phyloP scores from a whole-genome alignment of 37 sponge, comb jelly and placozoan genomes.

The Chondrilla cf. caribensis region DNA sequence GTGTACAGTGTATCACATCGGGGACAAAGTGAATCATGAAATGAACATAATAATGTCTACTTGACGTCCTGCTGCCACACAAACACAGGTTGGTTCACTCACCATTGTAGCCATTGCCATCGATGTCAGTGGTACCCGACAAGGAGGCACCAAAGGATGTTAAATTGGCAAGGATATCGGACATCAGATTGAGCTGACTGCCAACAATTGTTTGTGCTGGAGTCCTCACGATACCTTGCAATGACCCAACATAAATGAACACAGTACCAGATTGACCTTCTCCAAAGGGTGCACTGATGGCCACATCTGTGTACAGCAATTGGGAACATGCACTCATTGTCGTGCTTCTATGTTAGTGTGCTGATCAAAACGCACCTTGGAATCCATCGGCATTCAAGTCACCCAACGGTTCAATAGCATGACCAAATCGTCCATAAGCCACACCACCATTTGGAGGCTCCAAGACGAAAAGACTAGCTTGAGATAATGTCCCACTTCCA shows the following conservation, averaged over 20 bases:
- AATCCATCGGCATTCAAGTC: slow-evolving; percentile 31
- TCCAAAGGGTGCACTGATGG: slow-evolving; percentile 43
- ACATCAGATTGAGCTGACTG: background rate
- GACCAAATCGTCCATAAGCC: slow-evolving; percentile 28
- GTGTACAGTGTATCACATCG: no score
- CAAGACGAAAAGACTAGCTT: no score
- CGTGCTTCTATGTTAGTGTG: background rate
- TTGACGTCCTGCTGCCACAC: no score
- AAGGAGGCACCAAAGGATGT: slow-evolving; percentile 27
- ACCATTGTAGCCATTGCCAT: slow-evolving; percentile 25
- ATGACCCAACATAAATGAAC: slow-evolving; percentile 9
- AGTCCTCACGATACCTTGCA: background rate
- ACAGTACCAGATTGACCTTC: slow-evolving; percentile 7
- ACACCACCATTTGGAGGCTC: background rate
- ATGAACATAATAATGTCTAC: no score
- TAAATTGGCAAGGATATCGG: background rate
- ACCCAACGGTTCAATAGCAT: slow-evolving; percentile 31
- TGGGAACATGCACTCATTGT: no score
- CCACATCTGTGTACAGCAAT: slow-evolving; percentile 10
- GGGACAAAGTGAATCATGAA: no score
- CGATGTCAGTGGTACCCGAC: slow-evolving; percentile 13
- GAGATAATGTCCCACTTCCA: no score
- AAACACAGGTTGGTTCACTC: no score
- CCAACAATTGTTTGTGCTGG: slow-evolving; percentile 18
- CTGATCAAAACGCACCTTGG: background rate